Evolutionary conservation across 2,113 vertebrate genomes (phyloP), one percentile per base, ranked within the genome.

Genomic region (Emberiza fucata): DNA sequence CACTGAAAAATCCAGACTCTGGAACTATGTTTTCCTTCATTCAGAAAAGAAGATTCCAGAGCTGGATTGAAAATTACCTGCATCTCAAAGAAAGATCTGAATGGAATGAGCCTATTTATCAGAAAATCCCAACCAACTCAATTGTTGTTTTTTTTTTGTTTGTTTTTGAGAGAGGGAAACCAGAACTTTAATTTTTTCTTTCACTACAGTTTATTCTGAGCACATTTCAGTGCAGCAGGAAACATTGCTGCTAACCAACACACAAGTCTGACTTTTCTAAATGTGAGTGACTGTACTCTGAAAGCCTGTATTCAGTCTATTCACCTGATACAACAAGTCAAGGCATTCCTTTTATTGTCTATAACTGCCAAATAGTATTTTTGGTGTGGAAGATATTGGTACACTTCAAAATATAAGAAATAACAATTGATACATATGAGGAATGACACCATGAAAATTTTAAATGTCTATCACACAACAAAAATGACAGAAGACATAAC

Each of bases 201-300:
- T 35, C 20, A 24, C 19, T 48, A 17, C 5, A 21, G 61, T 92
- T 94, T 82, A 95, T 97, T 97, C 96, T 92, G 63, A 94, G 81
- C 92, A 95, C 80, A 96, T 84, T 94, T 87, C 94, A 94, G 92
- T 94, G 94, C 95, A 94, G 63, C 66, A 94, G 42, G n/a, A 51
- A 94, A 40, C 37, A 28, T 53, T 82, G 54, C 76, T 92, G 87
- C 70, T 87, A 94, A 78, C 54, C 33, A 86, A 75, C 21, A 85
- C 83, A 31, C 44, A 81, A 47, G 45, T 57, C 63, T 87, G 66
- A 86, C 40, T 84, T 86, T 81, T 76, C 47, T 80, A 84, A 77
- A 91, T 54, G n/a, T 50, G 65, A 93, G 40, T 96, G 79, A 90
- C 76, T 88, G 59, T 82, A 92, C 97, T 73, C 70, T 70, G 44